Percentiles rank a stretch among this genome's conserved stretches.
These are phyloP conservation scores for Ciconia maguari DNA, from an alignment of 2,113 vertebrate species.

Conservation along the genomic window DNA sequence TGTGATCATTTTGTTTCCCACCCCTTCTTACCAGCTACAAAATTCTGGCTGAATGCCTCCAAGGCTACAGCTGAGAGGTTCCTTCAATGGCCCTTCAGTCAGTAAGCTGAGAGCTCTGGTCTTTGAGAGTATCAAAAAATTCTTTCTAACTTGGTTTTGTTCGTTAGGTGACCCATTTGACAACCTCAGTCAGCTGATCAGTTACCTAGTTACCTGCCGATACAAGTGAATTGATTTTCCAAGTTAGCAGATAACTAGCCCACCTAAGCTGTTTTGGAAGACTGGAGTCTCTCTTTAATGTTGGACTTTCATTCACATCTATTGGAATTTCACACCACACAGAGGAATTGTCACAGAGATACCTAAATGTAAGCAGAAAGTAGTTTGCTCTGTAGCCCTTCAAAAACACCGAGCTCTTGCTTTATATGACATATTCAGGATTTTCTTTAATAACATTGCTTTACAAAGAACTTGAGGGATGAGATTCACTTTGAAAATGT, in stretches of 20 bases:
- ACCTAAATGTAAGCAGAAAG: neutral
- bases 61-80: neutral
- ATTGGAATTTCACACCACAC: neutral
- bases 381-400: neutral
- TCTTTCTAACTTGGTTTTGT: neutral
- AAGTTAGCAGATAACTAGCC: neutral
- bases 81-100: neutral
- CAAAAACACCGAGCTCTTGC: fast-evolving
- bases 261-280: neutral
- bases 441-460: neutral
- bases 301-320: neutral
- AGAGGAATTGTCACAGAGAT: neutral
- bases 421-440: neutral
- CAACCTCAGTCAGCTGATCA: neutral
- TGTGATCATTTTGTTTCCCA: neutral
- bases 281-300: neutral
- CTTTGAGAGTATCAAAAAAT: neutral
- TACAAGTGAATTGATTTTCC: neutral
- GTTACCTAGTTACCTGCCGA: neutral
- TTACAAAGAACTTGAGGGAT: neutral
- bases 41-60: neutral
- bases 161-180: neutral
- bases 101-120: neutral
- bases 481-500: neutral
- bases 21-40: neutral